A percentile compares a stretch with the other conserved stretches of the same genome.
These are phyloP conservation scores for Drusus annulatus DNA, from an alignment of 1,140 invertebrate species.

Conservation along the genomic window DNA sequence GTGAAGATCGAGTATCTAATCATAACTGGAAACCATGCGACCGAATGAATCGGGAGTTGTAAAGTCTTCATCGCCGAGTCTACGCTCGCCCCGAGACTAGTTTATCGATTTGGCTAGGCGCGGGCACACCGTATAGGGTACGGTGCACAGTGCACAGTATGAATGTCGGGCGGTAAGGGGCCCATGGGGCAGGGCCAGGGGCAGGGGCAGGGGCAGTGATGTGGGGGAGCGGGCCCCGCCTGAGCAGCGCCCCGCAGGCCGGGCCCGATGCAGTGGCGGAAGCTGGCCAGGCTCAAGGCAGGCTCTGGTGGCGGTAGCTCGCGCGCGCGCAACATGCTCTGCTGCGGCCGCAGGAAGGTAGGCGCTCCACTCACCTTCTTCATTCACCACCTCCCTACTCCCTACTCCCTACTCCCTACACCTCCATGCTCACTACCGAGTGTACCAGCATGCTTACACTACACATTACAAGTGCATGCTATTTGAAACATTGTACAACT, in stretches of 20 bases:
- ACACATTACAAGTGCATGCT: too few relatives aligned
- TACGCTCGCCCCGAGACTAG: slow-evolving; percentile 10
- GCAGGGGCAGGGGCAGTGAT: slow-evolving; percentile 19
- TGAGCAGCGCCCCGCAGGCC: slow-evolving; percentile 65
- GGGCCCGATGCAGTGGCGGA: slow-evolving; percentile 79
- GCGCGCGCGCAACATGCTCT: slow-evolving; percentile 87
- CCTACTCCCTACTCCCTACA: too few relatives aligned
- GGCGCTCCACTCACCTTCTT: not conserved
- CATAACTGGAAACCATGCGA: not conserved
- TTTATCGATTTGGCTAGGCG: slow-evolving; percentile 35
- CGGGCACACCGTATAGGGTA: slow-evolving; percentile 15
- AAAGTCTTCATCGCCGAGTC: not conserved
- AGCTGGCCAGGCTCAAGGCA: slow-evolving; percentile 82
- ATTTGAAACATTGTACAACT: too few relatives aligned
- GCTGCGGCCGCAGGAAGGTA: slow-evolving; percentile 89
- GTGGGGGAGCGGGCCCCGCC: slow-evolving; percentile 64
- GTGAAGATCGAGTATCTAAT: not conserved
- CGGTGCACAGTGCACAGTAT: not conserved
- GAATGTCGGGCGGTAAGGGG: slow-evolving; percentile 46
- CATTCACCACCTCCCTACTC: too few relatives aligned
- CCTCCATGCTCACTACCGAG: too few relatives aligned
- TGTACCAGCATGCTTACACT: too few relatives aligned
- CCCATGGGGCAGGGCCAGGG: slow-evolving; percentile 29
- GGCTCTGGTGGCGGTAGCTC: slow-evolving; percentile 77
- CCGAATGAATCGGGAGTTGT: slow-evolving; percentile 6